These are phyloP conservation scores for Tyto alba DNA, from an alignment of 2,113 vertebrate genomes.

Conservation along the genomic window DNA sequence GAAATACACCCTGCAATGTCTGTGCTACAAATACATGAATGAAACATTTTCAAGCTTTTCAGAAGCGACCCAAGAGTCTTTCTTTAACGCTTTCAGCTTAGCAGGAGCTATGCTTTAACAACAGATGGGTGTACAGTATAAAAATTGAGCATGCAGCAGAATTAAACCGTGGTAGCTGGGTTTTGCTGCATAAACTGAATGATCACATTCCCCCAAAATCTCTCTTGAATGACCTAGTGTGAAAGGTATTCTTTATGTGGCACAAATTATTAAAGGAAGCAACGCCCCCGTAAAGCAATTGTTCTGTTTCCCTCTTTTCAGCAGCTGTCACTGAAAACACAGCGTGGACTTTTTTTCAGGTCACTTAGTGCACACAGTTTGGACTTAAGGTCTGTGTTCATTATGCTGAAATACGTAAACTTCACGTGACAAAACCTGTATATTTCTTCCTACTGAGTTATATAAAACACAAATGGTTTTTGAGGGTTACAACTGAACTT, in stretches of 20 bases:
- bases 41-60: slow-evolving; percentile 22
- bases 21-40: slow-evolving; percentile 13
- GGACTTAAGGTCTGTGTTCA: not conserved
- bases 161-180: slow-evolving; percentile 1
- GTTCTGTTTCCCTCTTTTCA: slow-evolving; percentile 37
- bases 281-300: slow-evolving; percentile 23
- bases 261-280: slow-evolving; percentile 48
- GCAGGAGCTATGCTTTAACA: slow-evolving; percentile 6
- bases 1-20: not conserved
- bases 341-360: not conserved
- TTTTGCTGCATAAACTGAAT: slow-evolving; percentile 51
- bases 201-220: slow-evolving; percentile 17
- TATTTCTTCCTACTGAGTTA: not conserved
- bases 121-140: not conserved
- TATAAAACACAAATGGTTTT: not conserved
- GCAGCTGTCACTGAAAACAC: not conserved
- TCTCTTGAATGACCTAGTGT: slow-evolving; percentile 23
- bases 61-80: not conserved
- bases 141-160: slow-evolving; percentile 42
- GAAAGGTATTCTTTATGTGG: slow-evolving; percentile 51
- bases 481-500: not conserved
- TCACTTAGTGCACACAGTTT: not conserved
- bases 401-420: not conserved
- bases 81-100: slow-evolving; percentile 6
- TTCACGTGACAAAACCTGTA: fast-evolving